Conservation (phyloP, 2,888 invertebrate species). For the Agrotis clavis region DNA sequence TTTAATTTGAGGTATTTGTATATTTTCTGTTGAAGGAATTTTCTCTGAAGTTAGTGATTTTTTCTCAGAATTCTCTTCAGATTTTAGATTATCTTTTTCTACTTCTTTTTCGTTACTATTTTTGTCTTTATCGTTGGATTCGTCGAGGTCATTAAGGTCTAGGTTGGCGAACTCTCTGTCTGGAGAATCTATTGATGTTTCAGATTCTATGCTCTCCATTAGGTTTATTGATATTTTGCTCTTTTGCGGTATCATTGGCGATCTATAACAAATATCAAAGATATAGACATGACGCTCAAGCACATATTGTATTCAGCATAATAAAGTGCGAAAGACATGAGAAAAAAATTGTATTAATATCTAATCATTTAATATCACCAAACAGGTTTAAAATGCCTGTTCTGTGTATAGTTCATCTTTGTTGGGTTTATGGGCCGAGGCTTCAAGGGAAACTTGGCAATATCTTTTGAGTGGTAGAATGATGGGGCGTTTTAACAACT, state of each 20-base stretch:
- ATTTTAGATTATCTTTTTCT: constrained; percentile 72
- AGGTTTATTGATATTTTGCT: constrained; percentile 89
- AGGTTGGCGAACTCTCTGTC: constrained; percentile 87
- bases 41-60: constrained; percentile 76
- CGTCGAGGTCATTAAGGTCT: constrained; percentile 85
- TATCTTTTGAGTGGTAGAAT: too few species aligned
- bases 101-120: constrained; percentile 74
- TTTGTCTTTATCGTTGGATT: constrained; percentile 80
- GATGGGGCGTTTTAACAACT: too few species aligned
- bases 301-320: background rate
- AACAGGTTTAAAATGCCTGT: too few species aligned
- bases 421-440: too few species aligned
- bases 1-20: constrained; percentile 83
- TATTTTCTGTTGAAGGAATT: constrained; percentile 70
- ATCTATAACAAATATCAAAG: constrained; percentile 73
- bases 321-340: background rate
- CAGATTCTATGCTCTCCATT: constrained; percentile 90
- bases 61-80: constrained; percentile 79
- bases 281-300: background rate
- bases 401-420: too few species aligned
- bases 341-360: background rate
- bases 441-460: too few species aligned
- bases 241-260: constrained; percentile 88
- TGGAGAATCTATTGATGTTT: constrained; percentile 89
- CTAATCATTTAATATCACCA: too few species aligned